Conservation (phyloP, 2,888 invertebrate species). For the Strigamia crassipes region DNA sequence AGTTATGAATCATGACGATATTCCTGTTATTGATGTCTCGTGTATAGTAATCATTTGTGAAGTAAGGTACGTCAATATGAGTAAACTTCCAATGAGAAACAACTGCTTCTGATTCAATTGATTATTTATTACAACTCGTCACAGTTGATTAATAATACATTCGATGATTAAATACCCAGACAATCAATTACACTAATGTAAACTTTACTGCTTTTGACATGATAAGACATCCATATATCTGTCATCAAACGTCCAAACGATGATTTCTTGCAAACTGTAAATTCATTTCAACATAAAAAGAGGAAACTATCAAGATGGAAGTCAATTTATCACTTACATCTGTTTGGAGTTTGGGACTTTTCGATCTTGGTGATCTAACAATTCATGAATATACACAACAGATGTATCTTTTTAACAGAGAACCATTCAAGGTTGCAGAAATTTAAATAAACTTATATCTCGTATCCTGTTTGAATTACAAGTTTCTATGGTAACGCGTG, state of each 20-base stretch:
- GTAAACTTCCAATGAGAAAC: conserved; percentile 16
- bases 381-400: conserved; percentile 19
- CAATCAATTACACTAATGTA: not conserved
- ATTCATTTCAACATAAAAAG: not conserved
- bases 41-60: conserved; percentile 36
- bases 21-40: conserved; percentile 34
- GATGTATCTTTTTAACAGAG: not conserved
- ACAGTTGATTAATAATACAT: not conserved
- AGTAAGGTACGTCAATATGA: conserved; percentile 36
- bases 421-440: not conserved
- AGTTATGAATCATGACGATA: not conserved
- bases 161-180: not conserved
- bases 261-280: not conserved
- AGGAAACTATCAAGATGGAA: conserved; percentile 10
- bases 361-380: conserved; percentile 1
- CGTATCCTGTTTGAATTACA: not conserved
- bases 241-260: not conserved
- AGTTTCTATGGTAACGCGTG: conserved; percentile 1
- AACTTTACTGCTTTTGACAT: not conserved
- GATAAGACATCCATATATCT: not conserved
- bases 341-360: not conserved
- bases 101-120: not conserved
- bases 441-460: conserved; percentile 10
- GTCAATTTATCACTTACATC: conserved; percentile 23
- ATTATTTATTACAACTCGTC: not conserved